phyloP scores from a whole-genome alignment of 1,140 invertebrate genomes.

The Campoletis sonorensis region DNA sequence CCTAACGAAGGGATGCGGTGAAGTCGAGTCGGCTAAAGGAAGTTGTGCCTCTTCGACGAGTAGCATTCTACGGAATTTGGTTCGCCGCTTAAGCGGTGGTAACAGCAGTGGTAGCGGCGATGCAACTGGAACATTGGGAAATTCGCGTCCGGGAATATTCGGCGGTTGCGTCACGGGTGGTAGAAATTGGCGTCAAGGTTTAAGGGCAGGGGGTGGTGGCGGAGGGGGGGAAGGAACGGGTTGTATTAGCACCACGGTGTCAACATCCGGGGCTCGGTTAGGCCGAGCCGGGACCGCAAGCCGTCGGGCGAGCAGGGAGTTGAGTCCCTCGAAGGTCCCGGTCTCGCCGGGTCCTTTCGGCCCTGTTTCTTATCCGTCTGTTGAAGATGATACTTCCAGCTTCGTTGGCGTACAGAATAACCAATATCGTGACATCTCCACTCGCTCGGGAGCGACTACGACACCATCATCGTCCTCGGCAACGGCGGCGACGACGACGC shows the following conservation, averaged over 20 bases:
- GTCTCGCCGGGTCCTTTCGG: conserved; percentile 41
- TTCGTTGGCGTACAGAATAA: not conserved
- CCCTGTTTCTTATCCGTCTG: not conserved
- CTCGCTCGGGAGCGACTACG: conserved; percentile 33
- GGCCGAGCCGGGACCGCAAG: conserved; percentile 65
- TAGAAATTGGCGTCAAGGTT: conserved; percentile 16
- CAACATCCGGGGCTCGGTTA: conserved; percentile 65
- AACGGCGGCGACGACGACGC: conserved; percentile 48
- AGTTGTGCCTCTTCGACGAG: conserved; percentile 41
- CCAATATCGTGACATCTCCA: conserved; percentile 3
- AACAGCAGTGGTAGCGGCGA: not conserved
- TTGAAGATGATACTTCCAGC: conserved; percentile 17
- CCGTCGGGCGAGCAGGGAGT: conserved; percentile 68
- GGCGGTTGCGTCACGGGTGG: conserved; percentile 49
- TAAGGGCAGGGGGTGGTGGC: conserved; percentile 14
- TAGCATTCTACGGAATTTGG: conserved; percentile 57
- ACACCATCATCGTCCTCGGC: conserved; percentile 48
- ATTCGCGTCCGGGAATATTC: conserved; percentile 45
- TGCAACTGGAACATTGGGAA: conserved; percentile 3
- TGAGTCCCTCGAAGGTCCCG: conserved; percentile 66
- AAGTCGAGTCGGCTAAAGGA: conserved; percentile 29
- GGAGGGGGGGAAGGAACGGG: conserved; percentile 32
- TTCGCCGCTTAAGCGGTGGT: conserved; percentile 61
- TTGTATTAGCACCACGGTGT: conserved; percentile 67
- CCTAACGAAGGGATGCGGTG: conserved; percentile 43